Conservation (phyloP, 2,113 vertebrate species). For the Chiloscyllium plagiosum region DNA sequence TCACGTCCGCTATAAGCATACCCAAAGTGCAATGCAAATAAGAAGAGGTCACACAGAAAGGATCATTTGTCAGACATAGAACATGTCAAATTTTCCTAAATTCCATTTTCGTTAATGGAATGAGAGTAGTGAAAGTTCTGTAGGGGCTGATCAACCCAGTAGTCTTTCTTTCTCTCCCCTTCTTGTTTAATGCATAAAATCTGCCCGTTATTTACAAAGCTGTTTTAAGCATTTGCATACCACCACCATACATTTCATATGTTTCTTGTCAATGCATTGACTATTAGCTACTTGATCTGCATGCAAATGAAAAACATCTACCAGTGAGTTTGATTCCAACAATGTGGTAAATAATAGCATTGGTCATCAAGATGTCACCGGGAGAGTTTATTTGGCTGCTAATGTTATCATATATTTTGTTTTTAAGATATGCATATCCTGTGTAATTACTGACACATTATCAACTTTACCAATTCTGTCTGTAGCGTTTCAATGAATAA, state of each 20-base stretch:
- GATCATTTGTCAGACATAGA: not conserved
- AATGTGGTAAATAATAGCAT: not conserved
- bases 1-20: not conserved
- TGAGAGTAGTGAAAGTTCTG: not conserved
- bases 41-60: not conserved
- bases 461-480: not conserved
- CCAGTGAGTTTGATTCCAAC: not conserved
- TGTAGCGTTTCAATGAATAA: not conserved
- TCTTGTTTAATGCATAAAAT: not conserved
- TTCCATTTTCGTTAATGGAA: not conserved
- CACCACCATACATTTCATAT: not conserved
- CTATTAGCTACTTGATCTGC: not conserved
- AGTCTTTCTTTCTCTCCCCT: not conserved
- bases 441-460: not conserved
- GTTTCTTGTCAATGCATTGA: not conserved
- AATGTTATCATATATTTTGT: not conserved
- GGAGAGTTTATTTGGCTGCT: not conserved
- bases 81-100: not conserved
- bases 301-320: not conserved
- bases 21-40: not conserved
- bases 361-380: not conserved
- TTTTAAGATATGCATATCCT: not conserved
- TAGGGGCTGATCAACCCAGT: not conserved
- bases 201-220: not conserved
- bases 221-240: not conserved